Evolutionary conservation across 2,888 invertebrate genomes (phyloP).

Genomic region (Rugalucina vietnamica): DNA sequence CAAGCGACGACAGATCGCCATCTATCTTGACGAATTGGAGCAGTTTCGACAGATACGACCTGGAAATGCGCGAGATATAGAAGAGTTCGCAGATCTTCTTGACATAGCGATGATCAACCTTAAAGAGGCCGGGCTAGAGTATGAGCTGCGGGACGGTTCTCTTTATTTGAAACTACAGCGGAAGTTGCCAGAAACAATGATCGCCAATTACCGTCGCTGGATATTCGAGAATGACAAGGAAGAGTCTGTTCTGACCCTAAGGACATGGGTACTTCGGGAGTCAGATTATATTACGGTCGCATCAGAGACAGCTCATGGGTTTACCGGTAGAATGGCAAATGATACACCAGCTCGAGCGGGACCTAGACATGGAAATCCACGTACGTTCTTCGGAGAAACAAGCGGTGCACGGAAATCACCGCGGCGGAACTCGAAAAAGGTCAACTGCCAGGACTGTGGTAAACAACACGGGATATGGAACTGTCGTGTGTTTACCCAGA

Average conservation of each 20-base stretch:
- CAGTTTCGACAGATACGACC: background rate
- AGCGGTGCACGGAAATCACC: background rate
- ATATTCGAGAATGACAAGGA: slow-evolving; percentile 24
- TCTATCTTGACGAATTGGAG: slow-evolving; percentile 10
- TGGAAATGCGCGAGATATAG: slow-evolving; percentile 13
- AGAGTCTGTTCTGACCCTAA: slow-evolving; percentile 12
- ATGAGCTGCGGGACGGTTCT: background rate
- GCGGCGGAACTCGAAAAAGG: too few species aligned
- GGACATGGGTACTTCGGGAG: slow-evolving; percentile 17
- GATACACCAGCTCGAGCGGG: background rate
- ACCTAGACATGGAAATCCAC: background rate
- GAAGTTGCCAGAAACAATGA: slow-evolving; percentile 38
- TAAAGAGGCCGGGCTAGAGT: background rate
- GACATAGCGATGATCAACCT: slow-evolving; percentile 20
- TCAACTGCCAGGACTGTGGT: slow-evolving; percentile 21
- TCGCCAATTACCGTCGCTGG: slow-evolving; percentile 30
- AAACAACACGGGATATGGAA: slow-evolving; percentile 30
- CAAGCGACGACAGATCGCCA: background rate
- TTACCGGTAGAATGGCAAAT: background rate
- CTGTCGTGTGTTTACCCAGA: slow-evolving; percentile 12
- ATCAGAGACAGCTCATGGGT: slow-evolving; percentile 27
- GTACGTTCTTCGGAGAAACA: slow-evolving; percentile 1
- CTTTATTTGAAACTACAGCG: slow-evolving; percentile 14
- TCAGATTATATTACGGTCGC: slow-evolving; percentile 18
- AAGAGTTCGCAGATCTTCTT: slow-evolving; percentile 17